These are phyloP conservation scores for Glandiceps talaboti DNA, from an alignment of 53 echinoderm and acorn worm species.

Conservation along the genomic window DNA sequence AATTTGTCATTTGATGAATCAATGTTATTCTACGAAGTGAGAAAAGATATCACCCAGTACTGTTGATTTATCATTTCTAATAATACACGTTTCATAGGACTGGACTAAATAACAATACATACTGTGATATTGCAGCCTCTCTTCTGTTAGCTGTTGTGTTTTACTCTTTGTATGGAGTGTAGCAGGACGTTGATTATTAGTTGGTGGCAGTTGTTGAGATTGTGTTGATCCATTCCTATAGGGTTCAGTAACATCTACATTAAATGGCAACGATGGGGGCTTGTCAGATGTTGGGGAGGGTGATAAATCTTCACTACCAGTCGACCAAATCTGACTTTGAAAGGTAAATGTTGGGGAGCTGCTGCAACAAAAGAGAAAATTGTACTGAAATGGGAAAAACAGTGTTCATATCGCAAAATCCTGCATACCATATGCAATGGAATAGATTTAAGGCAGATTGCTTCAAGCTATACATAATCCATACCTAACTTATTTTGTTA, in stretches of 20 bases:
- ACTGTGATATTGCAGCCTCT: neutral
- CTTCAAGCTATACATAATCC: too few species aligned
- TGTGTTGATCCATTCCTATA: neutral
- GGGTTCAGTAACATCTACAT: neutral
- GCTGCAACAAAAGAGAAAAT: neutral
- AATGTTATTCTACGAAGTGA: too few species aligned
- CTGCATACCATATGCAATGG: too few species aligned
- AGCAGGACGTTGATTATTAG: neutral
- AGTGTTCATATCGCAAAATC: too few species aligned
- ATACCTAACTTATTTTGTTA: too few species aligned
- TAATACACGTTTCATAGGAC: too few species aligned
- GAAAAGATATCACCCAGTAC: too few species aligned
- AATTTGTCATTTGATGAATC: too few species aligned
- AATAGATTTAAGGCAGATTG: too few species aligned
- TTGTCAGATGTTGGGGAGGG: neutral
- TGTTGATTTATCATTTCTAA: too few species aligned
- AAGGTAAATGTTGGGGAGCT: neutral
- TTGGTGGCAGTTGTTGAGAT: constrained; percentile 1
- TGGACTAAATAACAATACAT: too few species aligned
- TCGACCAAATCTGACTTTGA: neutral
- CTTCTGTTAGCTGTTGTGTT: neutral
- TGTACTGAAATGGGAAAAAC: neutral
- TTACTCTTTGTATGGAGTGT: neutral
- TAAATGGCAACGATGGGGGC: neutral
- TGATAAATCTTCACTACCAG: neutral